phyloP scores from a whole-genome alignment of 2,113 vertebrate species.

The Cebus imitator region DNA sequence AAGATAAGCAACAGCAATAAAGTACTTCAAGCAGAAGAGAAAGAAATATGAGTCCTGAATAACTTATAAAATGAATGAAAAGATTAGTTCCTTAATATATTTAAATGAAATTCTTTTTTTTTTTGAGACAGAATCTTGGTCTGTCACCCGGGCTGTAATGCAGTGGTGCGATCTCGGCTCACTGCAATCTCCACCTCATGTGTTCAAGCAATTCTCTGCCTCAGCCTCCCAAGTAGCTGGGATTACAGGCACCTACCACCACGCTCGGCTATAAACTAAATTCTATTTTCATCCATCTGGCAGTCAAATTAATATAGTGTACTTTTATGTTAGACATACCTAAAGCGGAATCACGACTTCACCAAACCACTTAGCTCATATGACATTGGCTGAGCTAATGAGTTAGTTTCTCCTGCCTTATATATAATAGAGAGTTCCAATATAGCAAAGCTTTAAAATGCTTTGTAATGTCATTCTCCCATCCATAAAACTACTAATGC shows the following conservation, averaged over 20 bases:
- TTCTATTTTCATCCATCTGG: neutral
- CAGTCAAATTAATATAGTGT: neutral
- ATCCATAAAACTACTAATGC: slow-evolving; percentile 1
- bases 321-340: neutral
- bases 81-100: neutral
- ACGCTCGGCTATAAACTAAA: neutral
- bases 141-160: too few species aligned
- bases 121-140: too few species aligned
- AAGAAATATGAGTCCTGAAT: neutral
- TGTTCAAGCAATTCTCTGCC: too few species aligned
- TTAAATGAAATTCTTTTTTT: neutral
- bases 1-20: neutral
- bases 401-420: neutral
- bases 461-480: neutral
- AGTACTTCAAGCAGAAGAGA: neutral
- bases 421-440: neutral
- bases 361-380: slow-evolving; percentile 18
- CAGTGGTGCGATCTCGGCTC: too few species aligned
- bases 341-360: neutral
- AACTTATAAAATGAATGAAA: slow-evolving; percentile 39
- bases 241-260: too few species aligned
- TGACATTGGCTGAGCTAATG: neutral
- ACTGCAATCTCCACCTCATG: too few species aligned
- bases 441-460: neutral
- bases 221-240: too few species aligned